phyloP scores from a whole-genome alignment of 1,140 invertebrate genomes.

The Cydia strobilella region DNA sequence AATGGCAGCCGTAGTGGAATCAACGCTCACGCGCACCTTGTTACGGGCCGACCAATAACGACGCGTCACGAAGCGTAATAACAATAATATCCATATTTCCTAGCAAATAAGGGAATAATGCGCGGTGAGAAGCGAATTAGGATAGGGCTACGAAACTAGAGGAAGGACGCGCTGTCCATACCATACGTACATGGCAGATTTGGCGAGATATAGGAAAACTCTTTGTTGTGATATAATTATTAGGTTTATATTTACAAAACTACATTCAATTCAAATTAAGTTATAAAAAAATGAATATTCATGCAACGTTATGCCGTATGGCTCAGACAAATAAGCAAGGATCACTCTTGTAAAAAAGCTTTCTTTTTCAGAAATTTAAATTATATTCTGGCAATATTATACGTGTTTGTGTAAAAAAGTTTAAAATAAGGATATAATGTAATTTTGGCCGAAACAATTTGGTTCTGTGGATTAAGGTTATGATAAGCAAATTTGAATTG shows the following conservation, averaged over 20 bases:
- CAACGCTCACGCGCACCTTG: constrained; percentile 38
- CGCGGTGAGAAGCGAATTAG: constrained; percentile 54
- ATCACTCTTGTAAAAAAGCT: no score
- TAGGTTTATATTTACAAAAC: not conserved
- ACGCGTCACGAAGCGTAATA: constrained; percentile 60
- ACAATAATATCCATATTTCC: constrained; percentile 73
- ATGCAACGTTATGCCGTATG: no score
- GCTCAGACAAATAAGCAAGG: no score
- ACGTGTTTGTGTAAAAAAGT: no score
- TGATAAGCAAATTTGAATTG: not conserved
- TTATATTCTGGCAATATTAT: no score
- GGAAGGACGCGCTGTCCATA: constrained; percentile 14
- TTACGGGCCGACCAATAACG: constrained; percentile 48
- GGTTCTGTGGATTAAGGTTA: not conserved
- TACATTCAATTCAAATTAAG: no score
- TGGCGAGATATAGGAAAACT: not conserved
- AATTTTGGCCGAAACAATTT: no score
- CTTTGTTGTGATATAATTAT: not conserved
- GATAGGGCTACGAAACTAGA: constrained; percentile 53
- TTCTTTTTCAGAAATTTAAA: no score
- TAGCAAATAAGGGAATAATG: constrained; percentile 66
- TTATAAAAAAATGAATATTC: no score
- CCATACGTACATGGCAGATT: no score
- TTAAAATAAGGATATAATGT: no score
- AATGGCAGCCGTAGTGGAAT: constrained; percentile 17